Evolutionary conservation across 2,797 vertebrate species (phyloP), one percentile per base, ranked within the genome.

Genomic region (Ctenopoma multispine): DNA sequence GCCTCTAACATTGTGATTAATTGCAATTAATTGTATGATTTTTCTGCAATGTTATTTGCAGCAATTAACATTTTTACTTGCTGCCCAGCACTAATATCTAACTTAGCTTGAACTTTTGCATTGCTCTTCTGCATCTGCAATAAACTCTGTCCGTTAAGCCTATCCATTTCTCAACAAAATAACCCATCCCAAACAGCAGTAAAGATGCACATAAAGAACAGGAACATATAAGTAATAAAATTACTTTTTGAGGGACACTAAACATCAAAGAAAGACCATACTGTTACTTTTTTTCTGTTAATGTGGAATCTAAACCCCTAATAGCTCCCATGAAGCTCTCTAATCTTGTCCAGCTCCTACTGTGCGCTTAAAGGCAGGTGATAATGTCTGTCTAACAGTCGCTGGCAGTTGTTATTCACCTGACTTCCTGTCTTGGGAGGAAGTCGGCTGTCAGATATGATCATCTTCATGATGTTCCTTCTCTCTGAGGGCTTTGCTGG

Each of bases 371-470:
- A 77, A 73, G 29, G 76, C 71, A 85, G 82, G 78, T 81, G 85
- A 78, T 84, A 79, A 87, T 57, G 57, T 73, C 15, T 9, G 21
- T 71, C 49, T 44, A 69, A 77, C 17, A 60, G 55, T 68, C 15
- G 6, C 6, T 74, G 69, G 69, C 69, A 27, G 36, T 84, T 56
- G 75, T 86, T 77, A 73, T 59, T 75, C 79, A 85, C 88, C 85
- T 87, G 78, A 85, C 76, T 87, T 91, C 84, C 79, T 86, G 82
- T 84, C 78, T 78, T 36, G 9, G 49, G 77, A 82, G 82, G 86
- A 88, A 88, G 76, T 40, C n/a, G 4, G 53, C 72, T 89, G 86
- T 88, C 88, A 84, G 13, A 36, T 65, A 51, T 18, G 77, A 91
- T 91, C 78, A 67, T 77, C 77, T 55, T 86, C 78, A 70, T 20